Percentiles rank a stretch among this genome's conserved stretches.
Conservation (phyloP, 2,113 vertebrate species). For the Colistium nudipinnis region DNA sequence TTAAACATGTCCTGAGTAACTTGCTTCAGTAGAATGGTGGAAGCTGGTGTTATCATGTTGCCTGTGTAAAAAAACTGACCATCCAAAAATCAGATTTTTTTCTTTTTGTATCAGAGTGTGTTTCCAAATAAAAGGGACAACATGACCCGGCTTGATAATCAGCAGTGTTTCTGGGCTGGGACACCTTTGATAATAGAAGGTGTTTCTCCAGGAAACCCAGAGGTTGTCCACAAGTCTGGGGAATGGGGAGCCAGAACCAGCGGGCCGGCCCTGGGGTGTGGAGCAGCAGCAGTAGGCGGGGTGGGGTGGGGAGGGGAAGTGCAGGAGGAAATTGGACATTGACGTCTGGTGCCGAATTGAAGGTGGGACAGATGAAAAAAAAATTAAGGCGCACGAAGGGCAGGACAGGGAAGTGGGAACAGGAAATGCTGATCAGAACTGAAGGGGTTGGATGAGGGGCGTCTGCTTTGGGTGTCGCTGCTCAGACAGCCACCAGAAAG, state of each 20-base stretch:
- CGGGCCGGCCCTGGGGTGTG: constrained; percentile 54
- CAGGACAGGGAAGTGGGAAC: constrained; percentile 68
- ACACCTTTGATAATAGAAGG: constrained; percentile 83
- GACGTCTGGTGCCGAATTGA: constrained; percentile 32
- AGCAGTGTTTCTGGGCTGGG: constrained; percentile 47
- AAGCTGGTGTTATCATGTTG: too few species aligned
- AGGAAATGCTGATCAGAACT: constrained; percentile 83
- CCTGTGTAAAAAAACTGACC: too few species aligned
- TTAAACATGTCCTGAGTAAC: too few species aligned
- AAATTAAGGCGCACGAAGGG: constrained; percentile 29
- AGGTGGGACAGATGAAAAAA: constrained; percentile 17
- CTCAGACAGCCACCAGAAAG: constrained; percentile 43
- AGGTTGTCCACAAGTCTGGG: constrained; percentile 83
- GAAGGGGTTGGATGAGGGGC: constrained; percentile 78
- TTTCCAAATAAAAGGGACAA: too few species aligned
- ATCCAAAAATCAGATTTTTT: too few species aligned
- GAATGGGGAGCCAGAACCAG: constrained; percentile 59
- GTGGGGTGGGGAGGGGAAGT: constrained; percentile 34
- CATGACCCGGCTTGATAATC: too few species aligned
- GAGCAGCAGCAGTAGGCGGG: background rate
- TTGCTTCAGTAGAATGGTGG: too few species aligned
- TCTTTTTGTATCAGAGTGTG: too few species aligned
- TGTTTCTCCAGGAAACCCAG: constrained; percentile 80
- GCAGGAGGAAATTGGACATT: constrained; percentile 23
- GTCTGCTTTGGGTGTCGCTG: constrained; percentile 57